phyloP scores from a whole-genome alignment of 1,140 invertebrate species.

The Pogonognathellus flavescens region DNA sequence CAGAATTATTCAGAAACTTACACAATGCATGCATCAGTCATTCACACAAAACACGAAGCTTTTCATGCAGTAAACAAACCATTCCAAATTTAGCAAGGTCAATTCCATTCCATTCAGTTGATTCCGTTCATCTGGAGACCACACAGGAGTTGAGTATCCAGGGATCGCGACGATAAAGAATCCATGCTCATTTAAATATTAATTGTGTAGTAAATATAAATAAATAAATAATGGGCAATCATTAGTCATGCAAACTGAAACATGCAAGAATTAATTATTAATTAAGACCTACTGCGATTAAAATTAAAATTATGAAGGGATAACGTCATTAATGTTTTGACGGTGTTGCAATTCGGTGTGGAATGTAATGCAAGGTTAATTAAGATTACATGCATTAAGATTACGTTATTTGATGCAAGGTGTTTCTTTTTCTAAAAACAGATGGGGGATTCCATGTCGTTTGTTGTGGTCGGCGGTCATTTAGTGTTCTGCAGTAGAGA shows the following conservation, averaged over 20 bases:
- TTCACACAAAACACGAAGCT: too few relatives aligned
- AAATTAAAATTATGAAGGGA: too few relatives aligned
- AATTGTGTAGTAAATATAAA: not conserved
- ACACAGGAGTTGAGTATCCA: not conserved
- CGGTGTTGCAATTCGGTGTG: not conserved
- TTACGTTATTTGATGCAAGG: not conserved
- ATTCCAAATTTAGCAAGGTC: too few relatives aligned
- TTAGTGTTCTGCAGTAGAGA: not conserved
- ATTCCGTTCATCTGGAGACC: not conserved
- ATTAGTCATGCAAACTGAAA: conserved; percentile 18
- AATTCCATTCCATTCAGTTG: too few relatives aligned
- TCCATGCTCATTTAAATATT: too few relatives aligned
- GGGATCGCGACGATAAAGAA: not conserved
- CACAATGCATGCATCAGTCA: too few relatives aligned
- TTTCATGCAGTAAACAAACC: too few relatives aligned
- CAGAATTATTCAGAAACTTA: too few relatives aligned
- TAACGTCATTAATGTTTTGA: not conserved
- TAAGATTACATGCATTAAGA: not conserved
- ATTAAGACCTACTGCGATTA: not conserved
- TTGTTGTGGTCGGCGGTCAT: too few relatives aligned
- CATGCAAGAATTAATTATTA: conserved; percentile 30
- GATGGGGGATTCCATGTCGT: too few relatives aligned
- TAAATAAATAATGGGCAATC: conserved; percentile 22
- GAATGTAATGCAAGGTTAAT: not conserved
- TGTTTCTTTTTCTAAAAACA: not conserved